A percentile compares a stretch with the other conserved stretches of the same genome.
These are phyloP conservation scores for Cervus canadensis DNA, from an alignment of 2,113 vertebrate species.

Conservation along the genomic window DNA sequence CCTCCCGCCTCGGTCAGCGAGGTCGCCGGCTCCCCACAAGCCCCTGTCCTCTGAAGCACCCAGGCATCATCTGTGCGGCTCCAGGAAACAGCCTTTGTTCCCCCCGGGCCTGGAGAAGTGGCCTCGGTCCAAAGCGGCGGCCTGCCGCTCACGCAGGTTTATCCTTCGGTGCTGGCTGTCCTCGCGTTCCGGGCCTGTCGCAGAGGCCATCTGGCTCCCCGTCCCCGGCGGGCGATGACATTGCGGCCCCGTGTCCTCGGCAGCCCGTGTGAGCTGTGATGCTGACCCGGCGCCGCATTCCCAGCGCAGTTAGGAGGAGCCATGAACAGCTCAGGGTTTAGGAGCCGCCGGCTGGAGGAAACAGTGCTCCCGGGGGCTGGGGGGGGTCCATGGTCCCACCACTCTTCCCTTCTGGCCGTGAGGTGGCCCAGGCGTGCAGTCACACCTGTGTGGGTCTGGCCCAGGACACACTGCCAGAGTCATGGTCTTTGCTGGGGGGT, in stretches of 20 bases:
- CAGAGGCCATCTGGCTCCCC: slow-evolving; percentile 58
- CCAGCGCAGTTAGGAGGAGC: not conserved
- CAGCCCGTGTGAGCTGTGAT: not conserved
- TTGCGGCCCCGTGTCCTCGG: slow-evolving; percentile 19
- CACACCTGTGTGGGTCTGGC: slow-evolving; percentile 45
- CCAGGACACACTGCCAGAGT: slow-evolving; percentile 17
- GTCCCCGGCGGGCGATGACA: slow-evolving; percentile 29
- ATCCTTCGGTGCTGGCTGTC: slow-evolving; percentile 46
- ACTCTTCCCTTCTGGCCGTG: not conserved
- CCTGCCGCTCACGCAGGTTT: slow-evolving; percentile 64
- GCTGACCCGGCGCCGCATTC: not conserved
- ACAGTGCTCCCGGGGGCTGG: not conserved
- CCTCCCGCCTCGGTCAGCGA: not conserved
- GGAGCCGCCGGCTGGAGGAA: not conserved
- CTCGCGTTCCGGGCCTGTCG: slow-evolving; percentile 13
- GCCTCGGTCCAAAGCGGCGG: slow-evolving; percentile 59
- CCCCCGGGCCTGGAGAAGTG: slow-evolving; percentile 44
- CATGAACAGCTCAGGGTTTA: slow-evolving; percentile 4
- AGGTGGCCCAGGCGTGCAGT: not conserved
- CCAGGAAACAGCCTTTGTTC: slow-evolving; percentile 27
- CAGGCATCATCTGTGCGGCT: not conserved
- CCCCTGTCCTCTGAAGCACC: not conserved
- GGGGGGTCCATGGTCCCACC: accelerated
- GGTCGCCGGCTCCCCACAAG: not conserved
- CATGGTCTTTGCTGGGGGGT: slow-evolving; percentile 24